Percentiles rank a stretch among this genome's conserved stretches.
Evolutionary conservation across 1,140 invertebrate genomes (phyloP).

Genomic region (Drosophila nikananu): DNA sequence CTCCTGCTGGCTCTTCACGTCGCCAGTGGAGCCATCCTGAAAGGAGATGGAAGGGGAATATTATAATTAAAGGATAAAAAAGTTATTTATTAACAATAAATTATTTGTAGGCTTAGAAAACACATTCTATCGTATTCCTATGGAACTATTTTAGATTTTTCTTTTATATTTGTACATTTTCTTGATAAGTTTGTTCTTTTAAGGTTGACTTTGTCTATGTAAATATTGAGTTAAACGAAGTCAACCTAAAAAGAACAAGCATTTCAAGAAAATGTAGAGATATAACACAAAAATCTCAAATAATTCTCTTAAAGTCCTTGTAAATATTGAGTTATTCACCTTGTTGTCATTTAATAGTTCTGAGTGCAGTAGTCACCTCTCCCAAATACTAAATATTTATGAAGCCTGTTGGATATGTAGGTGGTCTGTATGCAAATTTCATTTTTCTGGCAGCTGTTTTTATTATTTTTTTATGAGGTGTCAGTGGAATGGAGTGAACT

Average conservation of each 20-base stretch:
- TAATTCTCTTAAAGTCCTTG: too few relatives aligned
- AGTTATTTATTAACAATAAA: too few relatives aligned
- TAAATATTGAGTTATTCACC: constrained; percentile 1
- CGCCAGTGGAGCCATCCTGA: constrained; percentile 87
- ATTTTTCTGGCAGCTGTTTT: constrained; percentile 13
- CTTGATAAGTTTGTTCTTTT: not conserved
- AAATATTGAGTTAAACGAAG: constrained; percentile 1
- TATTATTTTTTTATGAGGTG: constrained; percentile 11
- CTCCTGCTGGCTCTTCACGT: constrained; percentile 88
- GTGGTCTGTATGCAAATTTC: constrained; percentile 4
- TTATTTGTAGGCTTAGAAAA: too few relatives aligned
- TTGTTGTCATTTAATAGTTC: constrained; percentile 12
- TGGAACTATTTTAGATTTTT: too few relatives aligned
- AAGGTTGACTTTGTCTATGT: not conserved
- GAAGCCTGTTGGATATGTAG: not conserved
- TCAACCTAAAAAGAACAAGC: too few relatives aligned
- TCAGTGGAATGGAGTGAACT: constrained; percentile 6
- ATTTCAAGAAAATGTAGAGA: too few relatives aligned
- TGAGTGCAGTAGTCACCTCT: constrained; percentile 17
- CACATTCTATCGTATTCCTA: too few relatives aligned
- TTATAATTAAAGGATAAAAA: not conserved
- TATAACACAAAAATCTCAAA: too few relatives aligned
- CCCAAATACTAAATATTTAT: constrained; percentile 18
- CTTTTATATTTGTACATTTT: not conserved
- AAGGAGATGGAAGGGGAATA: not conserved